These are phyloP conservation scores for Euwallacea fornicatus DNA, from an alignment of 1,140 invertebrate species.

Conservation along the genomic window DNA sequence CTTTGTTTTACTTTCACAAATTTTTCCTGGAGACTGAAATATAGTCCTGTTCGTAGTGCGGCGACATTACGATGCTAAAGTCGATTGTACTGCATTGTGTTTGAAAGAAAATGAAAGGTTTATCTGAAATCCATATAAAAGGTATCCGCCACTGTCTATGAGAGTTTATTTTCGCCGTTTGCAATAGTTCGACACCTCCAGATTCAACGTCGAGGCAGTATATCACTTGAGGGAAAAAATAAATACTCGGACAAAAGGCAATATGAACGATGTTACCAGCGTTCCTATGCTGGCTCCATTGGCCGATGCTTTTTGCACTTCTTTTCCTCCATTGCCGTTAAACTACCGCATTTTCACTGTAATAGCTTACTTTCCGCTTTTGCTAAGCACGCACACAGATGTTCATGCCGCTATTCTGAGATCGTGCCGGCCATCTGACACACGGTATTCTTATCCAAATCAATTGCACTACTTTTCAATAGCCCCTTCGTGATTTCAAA, in stretches of 20 bases:
- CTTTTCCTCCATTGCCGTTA: slow-evolving; percentile 40
- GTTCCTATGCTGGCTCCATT: slow-evolving; percentile 22
- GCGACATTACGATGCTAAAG: too few relatives aligned
- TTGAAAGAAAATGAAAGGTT: too few relatives aligned
- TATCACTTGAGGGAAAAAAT: slow-evolving; percentile 33
- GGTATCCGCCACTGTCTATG: too few relatives aligned
- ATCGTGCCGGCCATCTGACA: slow-evolving; percentile 43
- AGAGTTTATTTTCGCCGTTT: slow-evolving; percentile 18
- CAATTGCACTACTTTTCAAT: slow-evolving; percentile 29
- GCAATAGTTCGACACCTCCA: slow-evolving; percentile 16
- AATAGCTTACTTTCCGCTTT: slow-evolving; percentile 47
- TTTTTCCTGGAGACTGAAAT: too few relatives aligned
- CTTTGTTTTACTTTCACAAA: too few relatives aligned
- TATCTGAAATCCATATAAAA: too few relatives aligned
- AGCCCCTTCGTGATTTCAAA: slow-evolving; percentile 17
- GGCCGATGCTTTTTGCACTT: slow-evolving; percentile 40
- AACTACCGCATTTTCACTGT: slow-evolving; percentile 47
- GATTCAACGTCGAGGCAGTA: slow-evolving; percentile 29
- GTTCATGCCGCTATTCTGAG: slow-evolving; percentile 36
- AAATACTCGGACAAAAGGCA: slow-evolving; percentile 36
- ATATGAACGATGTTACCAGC: slow-evolving; percentile 40
- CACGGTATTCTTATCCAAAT: slow-evolving; percentile 40
- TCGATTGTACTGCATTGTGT: too few relatives aligned
- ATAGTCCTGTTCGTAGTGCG: too few relatives aligned
- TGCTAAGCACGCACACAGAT: slow-evolving; percentile 46